Evolutionary conservation across 2,113 vertebrate genomes (phyloP).

Genomic region (Crotophaga sulcirostris): DNA sequence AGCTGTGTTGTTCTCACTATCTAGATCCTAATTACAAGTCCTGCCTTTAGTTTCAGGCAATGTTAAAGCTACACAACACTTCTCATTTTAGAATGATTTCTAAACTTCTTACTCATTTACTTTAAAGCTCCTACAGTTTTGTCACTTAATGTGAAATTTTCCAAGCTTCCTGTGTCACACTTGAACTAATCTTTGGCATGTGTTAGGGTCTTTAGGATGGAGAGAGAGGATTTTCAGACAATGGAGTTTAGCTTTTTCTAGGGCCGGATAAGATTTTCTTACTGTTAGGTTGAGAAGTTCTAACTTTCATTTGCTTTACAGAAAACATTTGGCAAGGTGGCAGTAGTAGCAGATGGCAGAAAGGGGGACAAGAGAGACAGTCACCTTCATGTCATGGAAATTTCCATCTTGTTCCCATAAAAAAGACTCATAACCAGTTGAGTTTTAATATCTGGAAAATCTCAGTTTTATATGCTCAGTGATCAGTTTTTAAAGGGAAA

Average conservation of each 20-base stretch:
- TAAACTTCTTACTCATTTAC: background rate
- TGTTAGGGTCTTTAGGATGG: background rate
- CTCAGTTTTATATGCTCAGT: background rate
- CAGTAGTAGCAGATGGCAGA: background rate
- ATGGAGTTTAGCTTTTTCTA: background rate
- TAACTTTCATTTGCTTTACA: background rate
- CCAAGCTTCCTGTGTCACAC: background rate
- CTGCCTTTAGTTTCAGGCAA: background rate
- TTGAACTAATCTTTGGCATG: background rate
- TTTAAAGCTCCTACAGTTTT: background rate
- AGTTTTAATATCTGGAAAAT: background rate
- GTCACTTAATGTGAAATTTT: background rate
- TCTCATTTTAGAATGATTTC: background rate
- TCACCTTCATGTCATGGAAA: background rate
- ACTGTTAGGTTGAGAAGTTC: background rate
- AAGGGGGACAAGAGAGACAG: background rate
- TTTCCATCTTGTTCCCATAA: background rate
- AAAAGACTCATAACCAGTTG: background rate
- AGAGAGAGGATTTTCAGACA: background rate
- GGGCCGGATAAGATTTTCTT: background rate
- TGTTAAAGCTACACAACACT: background rate
- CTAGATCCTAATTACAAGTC: background rate
- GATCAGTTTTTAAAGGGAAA: background rate
- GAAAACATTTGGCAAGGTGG: background rate
- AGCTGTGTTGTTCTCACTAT: background rate